Percentiles rank a stretch among this genome's conserved stretches.
Evolutionary conservation across 1,140 invertebrate species (phyloP).

Genomic region (Streblospio benedicti): DNA sequence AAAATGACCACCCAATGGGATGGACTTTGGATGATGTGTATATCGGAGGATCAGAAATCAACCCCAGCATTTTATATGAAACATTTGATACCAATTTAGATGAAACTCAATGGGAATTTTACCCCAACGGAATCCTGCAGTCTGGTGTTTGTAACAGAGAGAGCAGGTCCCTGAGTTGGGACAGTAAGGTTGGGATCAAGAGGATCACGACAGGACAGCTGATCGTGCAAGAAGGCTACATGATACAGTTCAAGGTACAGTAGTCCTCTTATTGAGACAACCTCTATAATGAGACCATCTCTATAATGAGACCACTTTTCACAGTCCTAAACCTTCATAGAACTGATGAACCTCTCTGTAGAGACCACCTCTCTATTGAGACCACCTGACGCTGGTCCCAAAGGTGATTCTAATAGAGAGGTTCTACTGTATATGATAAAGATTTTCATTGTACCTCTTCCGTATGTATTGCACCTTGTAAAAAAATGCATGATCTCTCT

Average conservation of each 20-base stretch:
- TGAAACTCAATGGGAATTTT: slow-evolving; percentile 40
- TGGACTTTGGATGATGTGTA: slow-evolving; percentile 48
- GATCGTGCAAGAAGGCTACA: slow-evolving; percentile 43
- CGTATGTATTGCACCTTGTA: too few species aligned
- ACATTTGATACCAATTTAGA: slow-evolving; percentile 35
- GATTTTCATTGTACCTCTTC: too few species aligned
- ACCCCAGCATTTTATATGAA: slow-evolving; percentile 41
- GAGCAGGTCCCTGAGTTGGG: slow-evolving; percentile 30
- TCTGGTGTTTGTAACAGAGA: slow-evolving; percentile 19
- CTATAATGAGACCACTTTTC: too few species aligned
- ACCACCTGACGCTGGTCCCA: too few species aligned
- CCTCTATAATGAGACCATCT: too few species aligned
- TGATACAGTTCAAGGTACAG: slow-evolving; percentile 44
- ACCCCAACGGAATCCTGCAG: slow-evolving; percentile 34
- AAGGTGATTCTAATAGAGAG: too few species aligned
- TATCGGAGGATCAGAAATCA: slow-evolving; percentile 47
- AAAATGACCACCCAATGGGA: slow-evolving; percentile 26
- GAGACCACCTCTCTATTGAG: too few species aligned
- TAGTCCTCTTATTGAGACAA: neutral
- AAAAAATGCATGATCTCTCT: too few species aligned
- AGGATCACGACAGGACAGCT: slow-evolving; percentile 46
- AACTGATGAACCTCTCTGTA: too few species aligned
- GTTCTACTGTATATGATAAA: too few species aligned
- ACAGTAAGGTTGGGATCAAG: slow-evolving; percentile 30
- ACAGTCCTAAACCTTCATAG: too few species aligned